Evolutionary conservation across 2,888 invertebrate genomes (phyloP).

Genomic region (Dermolepida albohirtum): DNA sequence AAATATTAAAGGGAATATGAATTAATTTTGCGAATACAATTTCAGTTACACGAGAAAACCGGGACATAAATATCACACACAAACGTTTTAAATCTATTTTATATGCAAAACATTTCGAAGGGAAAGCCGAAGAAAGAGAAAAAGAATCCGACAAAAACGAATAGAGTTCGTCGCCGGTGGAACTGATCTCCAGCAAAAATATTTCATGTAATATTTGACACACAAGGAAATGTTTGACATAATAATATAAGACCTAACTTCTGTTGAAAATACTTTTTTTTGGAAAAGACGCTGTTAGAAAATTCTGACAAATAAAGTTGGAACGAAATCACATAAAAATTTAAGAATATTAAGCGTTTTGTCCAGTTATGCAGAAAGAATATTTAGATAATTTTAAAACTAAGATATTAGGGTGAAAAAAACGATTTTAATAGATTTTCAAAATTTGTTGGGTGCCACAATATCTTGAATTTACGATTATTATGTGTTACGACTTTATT

Average conservation of each 20-base stretch:
- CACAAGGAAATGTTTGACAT: conserved; percentile 37
- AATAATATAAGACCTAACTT: conserved; percentile 37
- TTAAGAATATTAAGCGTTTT: conserved; percentile 4
- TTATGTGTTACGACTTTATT: too few relatives aligned
- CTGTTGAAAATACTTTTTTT: conserved; percentile 31
- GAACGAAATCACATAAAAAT: conserved; percentile 14
- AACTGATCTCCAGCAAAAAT: conserved; percentile 36
- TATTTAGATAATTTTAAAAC: background rate
- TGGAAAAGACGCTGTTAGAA: conserved; percentile 1
- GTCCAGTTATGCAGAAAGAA: conserved; percentile 4
- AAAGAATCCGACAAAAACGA: conserved; percentile 20
- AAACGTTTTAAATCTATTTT: conserved; percentile 32
- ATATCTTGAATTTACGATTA: too few relatives aligned
- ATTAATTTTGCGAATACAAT: conserved; percentile 32
- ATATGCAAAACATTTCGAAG: conserved; percentile 27
- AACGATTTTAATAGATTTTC: too few relatives aligned
- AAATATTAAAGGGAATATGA: conserved; percentile 27
- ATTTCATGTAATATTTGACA: conserved; percentile 37
- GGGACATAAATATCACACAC: conserved; percentile 29
- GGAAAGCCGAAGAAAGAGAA: conserved; percentile 3
- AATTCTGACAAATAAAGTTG: conserved; percentile 33
- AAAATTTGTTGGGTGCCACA: too few relatives aligned
- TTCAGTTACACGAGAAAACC: conserved; percentile 22
- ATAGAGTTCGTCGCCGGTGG: conserved; percentile 18
- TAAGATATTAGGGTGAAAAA: conserved; percentile 10